Evolutionary conservation across 1,140 invertebrate genomes (phyloP), one percentile per base, ranked within the genome.

Genomic region (Tetramorium alpestre): DNA sequence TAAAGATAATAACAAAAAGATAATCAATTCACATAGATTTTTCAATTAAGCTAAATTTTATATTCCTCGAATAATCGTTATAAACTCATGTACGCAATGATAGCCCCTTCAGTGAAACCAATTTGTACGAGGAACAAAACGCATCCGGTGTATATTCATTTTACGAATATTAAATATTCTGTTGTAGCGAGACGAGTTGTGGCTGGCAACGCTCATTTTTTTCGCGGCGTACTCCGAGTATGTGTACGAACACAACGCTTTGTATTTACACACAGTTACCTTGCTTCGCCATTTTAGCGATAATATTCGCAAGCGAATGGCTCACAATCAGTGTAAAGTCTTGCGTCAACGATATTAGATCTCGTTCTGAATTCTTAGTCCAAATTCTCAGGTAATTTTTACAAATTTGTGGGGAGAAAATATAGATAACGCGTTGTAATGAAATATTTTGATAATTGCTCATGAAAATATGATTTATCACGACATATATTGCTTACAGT

Each of bases 91-190:
- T 11, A 44, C 28, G 3, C 28, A 6, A 67, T 22, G 3, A 67
- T 22, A 67, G n/a, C 11, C 10, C 10, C 33, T 65, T 65, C 3
- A 22, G 38, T 33, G 3, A 65, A 65, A 41, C 44, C 38, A 44
- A 67, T 67, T 67, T 22, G 2, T 22, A 44, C 10, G 11, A 44
- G 10, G n/a, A 65, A 38, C 33, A 38, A 8, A n/a, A 65, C 41
- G 11, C 11, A 22, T 65, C 10, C 62, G 7, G 18, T 65, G 16
- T 41, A 22, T 22, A 22, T 44, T 22, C 38, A 44, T 67, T 67
- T 67, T 67, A 44, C n/a, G 64, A 67, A 44, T 41, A 67, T 67
- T 44, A 41, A 67, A 67, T 67, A 44, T 44, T 67, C 44, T 44
- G n/a, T 22, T 33, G 11, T 44, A 11, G 10, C 38, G n/a, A 44